Conservation (phyloP, 2,113 vertebrate genomes). For the Pterocles gutturalis region DNA sequence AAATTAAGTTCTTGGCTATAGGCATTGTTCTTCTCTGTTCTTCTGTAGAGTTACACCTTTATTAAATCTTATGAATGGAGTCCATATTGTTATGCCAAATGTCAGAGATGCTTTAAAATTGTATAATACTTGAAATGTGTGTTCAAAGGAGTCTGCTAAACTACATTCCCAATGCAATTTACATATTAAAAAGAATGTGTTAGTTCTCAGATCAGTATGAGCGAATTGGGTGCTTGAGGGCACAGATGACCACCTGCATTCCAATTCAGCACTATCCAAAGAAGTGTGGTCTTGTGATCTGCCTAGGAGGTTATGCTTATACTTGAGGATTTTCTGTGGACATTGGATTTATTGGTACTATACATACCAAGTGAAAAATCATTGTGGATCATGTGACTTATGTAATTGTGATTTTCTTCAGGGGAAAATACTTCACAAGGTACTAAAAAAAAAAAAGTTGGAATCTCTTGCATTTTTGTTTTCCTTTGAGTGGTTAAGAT, state of each 20-base stretch:
- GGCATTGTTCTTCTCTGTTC: background rate
- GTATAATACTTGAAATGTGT: background rate
- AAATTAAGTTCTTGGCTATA: background rate
- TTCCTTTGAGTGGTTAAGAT: background rate
- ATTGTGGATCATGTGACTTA: background rate
- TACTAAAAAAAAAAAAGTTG: background rate
- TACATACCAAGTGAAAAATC: background rate
- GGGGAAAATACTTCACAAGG: background rate
- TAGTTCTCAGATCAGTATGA: background rate
- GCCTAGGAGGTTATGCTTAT: background rate
- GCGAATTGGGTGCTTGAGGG: background rate
- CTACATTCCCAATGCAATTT: background rate
- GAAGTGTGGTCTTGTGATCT: background rate
- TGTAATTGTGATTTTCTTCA: background rate
- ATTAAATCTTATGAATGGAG: background rate
- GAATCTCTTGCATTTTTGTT: background rate
- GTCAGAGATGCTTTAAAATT: background rate
- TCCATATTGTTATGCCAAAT: background rate
- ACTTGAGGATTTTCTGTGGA: background rate
- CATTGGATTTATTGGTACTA: background rate
- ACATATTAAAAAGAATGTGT: background rate
- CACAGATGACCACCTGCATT: background rate
- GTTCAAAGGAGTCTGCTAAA: background rate
- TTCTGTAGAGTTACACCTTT: background rate
- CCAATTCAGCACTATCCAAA: background rate